phyloP scores from a whole-genome alignment of 2,888 invertebrate genomes.

The Tetropium fuscum region DNA sequence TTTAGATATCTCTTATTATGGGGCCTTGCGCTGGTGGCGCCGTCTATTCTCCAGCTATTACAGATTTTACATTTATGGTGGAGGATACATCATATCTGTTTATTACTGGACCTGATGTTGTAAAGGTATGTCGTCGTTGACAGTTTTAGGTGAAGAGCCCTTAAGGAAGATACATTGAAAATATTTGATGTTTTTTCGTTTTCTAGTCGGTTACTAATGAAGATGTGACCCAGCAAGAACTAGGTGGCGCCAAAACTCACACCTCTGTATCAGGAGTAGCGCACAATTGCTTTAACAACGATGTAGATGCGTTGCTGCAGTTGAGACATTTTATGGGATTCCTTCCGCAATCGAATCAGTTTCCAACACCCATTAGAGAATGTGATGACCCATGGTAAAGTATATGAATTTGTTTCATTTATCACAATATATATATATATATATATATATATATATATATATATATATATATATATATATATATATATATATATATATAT shows the following conservation, averaged over 20 bases:
- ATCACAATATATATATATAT: too few species aligned
- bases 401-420: too few species aligned
- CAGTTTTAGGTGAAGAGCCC: too few species aligned
- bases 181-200: background rate
- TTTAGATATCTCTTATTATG: conserved; percentile 75
- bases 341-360: conserved; percentile 71
- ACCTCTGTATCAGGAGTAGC: conserved; percentile 74
- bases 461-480: too few species aligned
- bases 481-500: too few species aligned
- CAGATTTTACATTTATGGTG: conserved; percentile 79
- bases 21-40: conserved; percentile 79
- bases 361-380: conserved; percentile 67
- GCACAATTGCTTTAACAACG: conserved; percentile 75
- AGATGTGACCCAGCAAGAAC: conserved; percentile 75
- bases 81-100: conserved; percentile 76
- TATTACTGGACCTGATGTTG: conserved; percentile 78
- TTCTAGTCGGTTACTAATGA: conserved; percentile 74
- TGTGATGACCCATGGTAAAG: conserved; percentile 71
- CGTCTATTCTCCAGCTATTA: conserved; percentile 77
- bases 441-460: too few species aligned
- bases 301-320: conserved; percentile 73
- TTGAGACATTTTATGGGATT: conserved; percentile 72
- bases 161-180: too few species aligned
- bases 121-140: conserved; percentile 67
- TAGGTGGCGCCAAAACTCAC: conserved; percentile 76